These are phyloP conservation scores for Aeoliscus strigatus DNA, from an alignment of 2,797 vertebrate species.

Conservation along the genomic window DNA sequence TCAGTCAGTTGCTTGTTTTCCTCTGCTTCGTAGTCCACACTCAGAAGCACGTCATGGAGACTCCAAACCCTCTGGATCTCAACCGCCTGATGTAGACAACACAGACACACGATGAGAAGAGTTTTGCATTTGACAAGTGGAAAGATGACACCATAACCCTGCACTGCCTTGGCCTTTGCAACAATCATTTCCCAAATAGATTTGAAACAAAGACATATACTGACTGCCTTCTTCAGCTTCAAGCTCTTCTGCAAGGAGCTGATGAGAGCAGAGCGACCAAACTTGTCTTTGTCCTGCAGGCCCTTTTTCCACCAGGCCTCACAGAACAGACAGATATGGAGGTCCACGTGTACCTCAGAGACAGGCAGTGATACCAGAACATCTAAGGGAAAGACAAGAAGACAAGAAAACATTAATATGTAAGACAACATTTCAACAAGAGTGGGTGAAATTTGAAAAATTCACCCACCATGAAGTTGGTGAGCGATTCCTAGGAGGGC, in stretches of 20 bases:
- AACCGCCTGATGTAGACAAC: conserved; percentile 63
- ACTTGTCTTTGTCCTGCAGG: conserved; percentile 81
- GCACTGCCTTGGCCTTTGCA: too few relatives aligned
- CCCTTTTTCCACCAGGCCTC: conserved; percentile 88
- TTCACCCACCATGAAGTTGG: conserved; percentile 79
- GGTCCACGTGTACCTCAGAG: conserved; percentile 68
- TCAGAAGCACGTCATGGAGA: conserved; percentile 78
- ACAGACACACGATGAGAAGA: neutral
- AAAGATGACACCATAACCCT: too few relatives aligned
- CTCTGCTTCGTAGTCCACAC: conserved; percentile 80
- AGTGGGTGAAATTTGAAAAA: neutral
- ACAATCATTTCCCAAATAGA: neutral
- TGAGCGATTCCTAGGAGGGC: conserved; percentile 77
- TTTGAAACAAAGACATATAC: conserved; percentile 14
- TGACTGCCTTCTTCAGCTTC: conserved; percentile 75
- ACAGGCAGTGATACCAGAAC: conserved; percentile 67
- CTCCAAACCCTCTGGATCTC: conserved; percentile 82
- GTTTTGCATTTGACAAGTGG: too few relatives aligned
- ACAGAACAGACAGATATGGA: conserved; percentile 74
- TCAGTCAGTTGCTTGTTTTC: conserved; percentile 81
- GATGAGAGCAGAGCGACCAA: conserved; percentile 82
- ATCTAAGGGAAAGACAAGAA: conserved; percentile 27
- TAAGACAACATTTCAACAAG: neutral
- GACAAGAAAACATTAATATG: neutral
- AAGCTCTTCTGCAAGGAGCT: conserved; percentile 81